Percentiles rank a stretch among this genome's conserved stretches.
Evolutionary conservation across 2,888 invertebrate genomes (phyloP).

Genomic region (Latrodectus elegans): DNA sequence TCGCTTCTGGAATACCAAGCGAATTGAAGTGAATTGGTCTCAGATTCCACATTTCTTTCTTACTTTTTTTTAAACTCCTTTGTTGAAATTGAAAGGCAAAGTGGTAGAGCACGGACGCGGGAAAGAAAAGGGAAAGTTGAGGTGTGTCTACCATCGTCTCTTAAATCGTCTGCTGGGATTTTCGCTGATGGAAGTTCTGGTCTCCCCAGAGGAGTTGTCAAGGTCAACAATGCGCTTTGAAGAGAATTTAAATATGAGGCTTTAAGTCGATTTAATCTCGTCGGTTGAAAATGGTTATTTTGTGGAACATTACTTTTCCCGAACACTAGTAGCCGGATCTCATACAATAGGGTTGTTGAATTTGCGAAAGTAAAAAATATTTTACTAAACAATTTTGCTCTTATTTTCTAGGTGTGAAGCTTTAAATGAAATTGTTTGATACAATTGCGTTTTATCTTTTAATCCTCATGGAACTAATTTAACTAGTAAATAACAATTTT

Average conservation of each 20-base stretch:
- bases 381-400: too few species aligned
- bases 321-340: not conserved
- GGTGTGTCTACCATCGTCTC: not conserved
- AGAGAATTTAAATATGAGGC: not conserved
- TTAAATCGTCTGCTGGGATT: not conserved
- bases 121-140: not conserved
- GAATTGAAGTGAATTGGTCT: not conserved
- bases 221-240: not conserved
- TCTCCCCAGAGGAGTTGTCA: not conserved
- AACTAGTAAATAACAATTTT: too few species aligned
- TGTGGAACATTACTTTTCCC: not conserved
- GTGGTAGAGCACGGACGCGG: not conserved
- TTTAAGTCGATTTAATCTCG: not conserved
- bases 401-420: too few species aligned
- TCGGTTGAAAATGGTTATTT: not conserved
- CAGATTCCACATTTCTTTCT: too few species aligned
- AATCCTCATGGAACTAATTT: too few species aligned
- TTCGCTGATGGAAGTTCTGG: not conserved
- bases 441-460: too few species aligned
- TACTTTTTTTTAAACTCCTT: too few species aligned
- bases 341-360: too few species aligned
- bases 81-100: too few species aligned
- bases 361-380: too few species aligned
- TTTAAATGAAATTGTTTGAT: too few species aligned
- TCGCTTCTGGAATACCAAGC: slow-evolving; percentile 2